These are phyloP conservation scores for Phania funesta DNA, from an alignment of 2,888 invertebrate species.

Conservation along the genomic window DNA sequence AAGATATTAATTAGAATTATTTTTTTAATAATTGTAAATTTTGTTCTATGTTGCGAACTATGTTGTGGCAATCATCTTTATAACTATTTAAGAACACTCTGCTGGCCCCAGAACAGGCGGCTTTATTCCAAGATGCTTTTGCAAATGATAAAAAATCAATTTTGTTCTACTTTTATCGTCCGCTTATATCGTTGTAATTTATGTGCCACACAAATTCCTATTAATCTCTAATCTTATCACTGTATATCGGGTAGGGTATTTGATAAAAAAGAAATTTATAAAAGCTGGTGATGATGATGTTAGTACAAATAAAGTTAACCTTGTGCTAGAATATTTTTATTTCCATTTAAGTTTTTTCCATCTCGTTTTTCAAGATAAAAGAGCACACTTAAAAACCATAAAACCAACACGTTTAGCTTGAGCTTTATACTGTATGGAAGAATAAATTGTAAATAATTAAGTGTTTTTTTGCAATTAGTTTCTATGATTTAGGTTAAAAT, in stretches of 20 bases:
- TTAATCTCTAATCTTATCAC: background rate
- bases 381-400: constrained; percentile 52
- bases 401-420: constrained; percentile 52
- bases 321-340: constrained; percentile 50
- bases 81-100: too few species aligned
- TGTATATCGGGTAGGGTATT: background rate
- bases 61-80: too few species aligned
- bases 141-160: too few species aligned
- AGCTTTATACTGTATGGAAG: constrained; percentile 35
- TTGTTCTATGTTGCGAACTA: too few species aligned
- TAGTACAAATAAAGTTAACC: constrained; percentile 48
- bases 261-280: constrained; percentile 13
- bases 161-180: too few species aligned
- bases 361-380: constrained; percentile 44
- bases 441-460: constrained; percentile 63
- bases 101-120: too few species aligned
- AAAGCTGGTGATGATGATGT: constrained; percentile 23
- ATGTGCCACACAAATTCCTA: background rate
- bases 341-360: constrained; percentile 35
- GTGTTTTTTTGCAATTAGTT: constrained; percentile 55
- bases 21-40: too few species aligned
- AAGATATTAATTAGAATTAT: too few species aligned
- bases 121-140: too few species aligned
- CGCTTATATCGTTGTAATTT: background rate
- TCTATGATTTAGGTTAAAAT: constrained; percentile 52